phyloP scores from a whole-genome alignment of 2,113 vertebrate genomes.

The Pedetes capensis region DNA sequence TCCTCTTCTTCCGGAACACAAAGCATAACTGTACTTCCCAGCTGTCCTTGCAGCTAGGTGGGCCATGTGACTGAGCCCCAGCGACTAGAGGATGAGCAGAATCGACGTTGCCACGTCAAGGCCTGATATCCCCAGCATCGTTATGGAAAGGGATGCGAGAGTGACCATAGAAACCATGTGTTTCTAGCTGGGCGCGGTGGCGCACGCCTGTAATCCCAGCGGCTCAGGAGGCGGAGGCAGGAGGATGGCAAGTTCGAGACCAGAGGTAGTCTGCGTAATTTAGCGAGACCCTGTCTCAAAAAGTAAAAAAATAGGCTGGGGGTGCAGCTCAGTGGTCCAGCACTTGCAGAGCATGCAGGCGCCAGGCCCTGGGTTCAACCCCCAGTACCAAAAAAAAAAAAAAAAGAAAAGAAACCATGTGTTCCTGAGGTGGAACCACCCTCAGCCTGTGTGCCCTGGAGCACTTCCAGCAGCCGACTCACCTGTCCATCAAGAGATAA shows the following conservation, averaged over 20 bases:
- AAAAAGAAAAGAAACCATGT: neutral
- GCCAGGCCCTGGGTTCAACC: no score
- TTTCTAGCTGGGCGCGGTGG: no score
- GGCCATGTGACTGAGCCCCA: neutral
- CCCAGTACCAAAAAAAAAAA: no score
- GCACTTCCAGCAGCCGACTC: neutral
- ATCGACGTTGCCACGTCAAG: neutral
- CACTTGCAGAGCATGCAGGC: no score
- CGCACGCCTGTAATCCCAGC: no score
- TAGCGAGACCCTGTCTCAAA: no score
- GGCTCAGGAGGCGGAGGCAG: no score
- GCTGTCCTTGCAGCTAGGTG: neutral
- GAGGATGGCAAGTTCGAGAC: no score
- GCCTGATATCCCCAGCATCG: neutral
- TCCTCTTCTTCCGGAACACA: constrained; percentile 32
- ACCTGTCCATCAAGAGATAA: neutral
- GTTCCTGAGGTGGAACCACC: neutral
- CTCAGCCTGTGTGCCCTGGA: neutral
- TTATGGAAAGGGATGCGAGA: neutral
- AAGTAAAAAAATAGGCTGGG: no score
- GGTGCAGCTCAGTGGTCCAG: no score
- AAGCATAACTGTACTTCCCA: neutral
- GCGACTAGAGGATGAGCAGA: neutral
- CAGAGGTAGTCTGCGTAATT: no score
- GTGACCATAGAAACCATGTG: neutral